Percentiles rank a stretch among this genome's conserved stretches.
phyloP scores from a whole-genome alignment of 2,113 vertebrate genomes.

The Tyto alba region DNA sequence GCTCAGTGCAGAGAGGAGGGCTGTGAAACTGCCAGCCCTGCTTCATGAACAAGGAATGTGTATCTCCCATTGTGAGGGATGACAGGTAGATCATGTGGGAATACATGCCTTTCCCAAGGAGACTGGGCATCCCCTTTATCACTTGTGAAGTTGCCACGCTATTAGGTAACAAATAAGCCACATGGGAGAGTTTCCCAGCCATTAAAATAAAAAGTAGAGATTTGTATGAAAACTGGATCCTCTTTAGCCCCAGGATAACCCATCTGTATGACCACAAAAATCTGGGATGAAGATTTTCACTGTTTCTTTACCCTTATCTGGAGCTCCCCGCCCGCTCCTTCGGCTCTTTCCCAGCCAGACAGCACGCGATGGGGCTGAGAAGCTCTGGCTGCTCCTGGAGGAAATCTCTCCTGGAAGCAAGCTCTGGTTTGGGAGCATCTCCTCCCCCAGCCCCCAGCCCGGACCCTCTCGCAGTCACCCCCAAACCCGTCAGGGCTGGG shows the following conservation, averaged over 20 bases:
- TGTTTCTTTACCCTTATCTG: background rate
- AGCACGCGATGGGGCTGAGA: fast-evolving
- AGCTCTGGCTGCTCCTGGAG: background rate
- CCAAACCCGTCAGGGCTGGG: fast-evolving
- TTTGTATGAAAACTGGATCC: background rate
- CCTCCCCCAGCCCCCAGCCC: background rate
- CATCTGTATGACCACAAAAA: background rate
- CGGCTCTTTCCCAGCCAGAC: background rate
- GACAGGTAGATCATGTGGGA: background rate
- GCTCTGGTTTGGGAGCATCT: background rate
- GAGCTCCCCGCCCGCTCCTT: background rate
- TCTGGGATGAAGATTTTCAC: background rate
- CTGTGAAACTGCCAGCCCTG: background rate
- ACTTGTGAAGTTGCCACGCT: background rate
- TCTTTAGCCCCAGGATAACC: background rate
- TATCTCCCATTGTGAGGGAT: background rate
- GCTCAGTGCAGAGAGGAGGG: background rate
- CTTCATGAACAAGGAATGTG: background rate
- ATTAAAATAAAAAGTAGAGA: background rate
- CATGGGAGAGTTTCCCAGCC: background rate
- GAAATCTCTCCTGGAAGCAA: background rate
- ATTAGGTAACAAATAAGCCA: background rate
- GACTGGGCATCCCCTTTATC: background rate
- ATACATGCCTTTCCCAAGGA: background rate
- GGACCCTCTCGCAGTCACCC: fast-evolving